phyloP scores from a whole-genome alignment of 53 echinoderm and acorn worm species.

The Patiria pectinifera region DNA sequence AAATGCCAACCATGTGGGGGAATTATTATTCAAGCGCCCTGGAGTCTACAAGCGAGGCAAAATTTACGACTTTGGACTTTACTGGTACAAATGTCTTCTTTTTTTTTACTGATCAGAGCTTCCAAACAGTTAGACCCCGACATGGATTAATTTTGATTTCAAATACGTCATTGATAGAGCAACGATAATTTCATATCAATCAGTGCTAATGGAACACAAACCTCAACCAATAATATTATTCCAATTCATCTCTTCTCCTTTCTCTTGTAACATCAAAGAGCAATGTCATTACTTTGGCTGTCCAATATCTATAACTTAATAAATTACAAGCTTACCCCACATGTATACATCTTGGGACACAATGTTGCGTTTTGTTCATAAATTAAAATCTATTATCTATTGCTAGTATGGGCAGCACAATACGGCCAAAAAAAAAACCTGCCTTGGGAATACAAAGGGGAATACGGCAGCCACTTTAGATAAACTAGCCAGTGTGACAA shows the following conservation, averaged over 20 bases:
- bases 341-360: constrained; percentile 10
- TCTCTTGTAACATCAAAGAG: not conserved
- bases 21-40: constrained; percentile 44
- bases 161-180: constrained; percentile 12
- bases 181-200: constrained; percentile 1
- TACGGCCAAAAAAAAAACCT: not conserved
- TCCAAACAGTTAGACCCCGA: not conserved
- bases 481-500: constrained; percentile 43
- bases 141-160: constrained; percentile 17
- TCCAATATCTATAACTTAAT: constrained; percentile 54
- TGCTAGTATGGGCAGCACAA: constrained; percentile 14
- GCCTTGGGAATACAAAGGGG: constrained; percentile 19
- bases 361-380: constrained; percentile 31
- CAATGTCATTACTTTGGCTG: constrained; percentile 24
- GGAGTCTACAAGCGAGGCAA: constrained; percentile 18
- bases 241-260: not conserved
- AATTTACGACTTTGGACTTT: constrained; percentile 40
- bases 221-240: constrained; percentile 8
- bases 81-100: constrained; percentile 32
- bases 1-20: constrained; percentile 48
- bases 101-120: not conserved
- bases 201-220: constrained; percentile 9
- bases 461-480: constrained; percentile 41
- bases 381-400: constrained; percentile 37
- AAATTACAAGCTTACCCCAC: constrained; percentile 39